Evolutionary conservation across 2,888 invertebrate genomes (phyloP).

Genomic region (Monoplex corrugatus): DNA sequence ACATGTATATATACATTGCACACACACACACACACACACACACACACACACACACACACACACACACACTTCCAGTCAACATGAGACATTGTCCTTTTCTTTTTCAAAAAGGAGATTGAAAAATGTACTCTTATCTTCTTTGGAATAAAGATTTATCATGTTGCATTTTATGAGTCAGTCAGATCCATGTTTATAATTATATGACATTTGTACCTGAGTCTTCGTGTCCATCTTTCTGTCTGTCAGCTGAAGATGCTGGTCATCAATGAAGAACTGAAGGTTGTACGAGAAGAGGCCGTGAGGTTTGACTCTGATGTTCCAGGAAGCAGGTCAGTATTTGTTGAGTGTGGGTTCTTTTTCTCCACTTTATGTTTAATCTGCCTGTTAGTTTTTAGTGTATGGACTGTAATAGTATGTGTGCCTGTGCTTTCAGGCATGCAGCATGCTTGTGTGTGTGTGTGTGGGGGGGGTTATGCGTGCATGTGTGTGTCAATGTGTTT

Average conservation of each 20-base stretch:
- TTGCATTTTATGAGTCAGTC: background rate
- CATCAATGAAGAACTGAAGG: constrained; percentile 88
- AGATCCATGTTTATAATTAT: no score
- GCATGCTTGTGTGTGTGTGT: background rate
- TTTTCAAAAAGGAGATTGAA: background rate
- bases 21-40: background rate
- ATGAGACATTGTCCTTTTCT: background rate
- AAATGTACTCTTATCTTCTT: background rate
- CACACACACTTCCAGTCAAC: background rate
- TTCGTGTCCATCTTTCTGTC: background rate
- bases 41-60: constrained; percentile 23
- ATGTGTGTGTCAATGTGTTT: background rate
- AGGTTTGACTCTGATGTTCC: constrained; percentile 94
- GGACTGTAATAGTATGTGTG: background rate
- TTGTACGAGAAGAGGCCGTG: constrained; percentile 90
- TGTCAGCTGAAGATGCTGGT: constrained; percentile 94
- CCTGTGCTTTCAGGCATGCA: background rate
- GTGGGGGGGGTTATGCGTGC: background rate
- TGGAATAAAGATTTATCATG: background rate
- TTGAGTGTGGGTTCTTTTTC: background rate
- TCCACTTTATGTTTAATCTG: background rate
- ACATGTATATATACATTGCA: background rate
- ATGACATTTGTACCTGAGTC: background rate
- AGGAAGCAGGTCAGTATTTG: constrained; percentile 89
- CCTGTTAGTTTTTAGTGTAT: background rate